phyloP scores from a whole-genome alignment of 2,888 invertebrate genomes.

The Metopia argyrocephala region DNA sequence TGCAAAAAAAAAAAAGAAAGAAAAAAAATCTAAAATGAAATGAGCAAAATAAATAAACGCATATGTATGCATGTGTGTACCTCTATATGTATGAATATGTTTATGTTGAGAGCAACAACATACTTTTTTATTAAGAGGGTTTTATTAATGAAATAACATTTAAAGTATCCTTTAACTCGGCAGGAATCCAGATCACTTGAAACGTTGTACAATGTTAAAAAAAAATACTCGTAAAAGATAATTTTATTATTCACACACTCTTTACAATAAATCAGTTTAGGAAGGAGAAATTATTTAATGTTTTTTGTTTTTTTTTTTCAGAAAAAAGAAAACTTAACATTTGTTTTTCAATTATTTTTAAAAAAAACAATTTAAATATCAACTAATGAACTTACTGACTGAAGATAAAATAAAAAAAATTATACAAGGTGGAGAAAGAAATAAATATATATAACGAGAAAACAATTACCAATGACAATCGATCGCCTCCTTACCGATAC shows the following conservation, averaged over 20 bases:
- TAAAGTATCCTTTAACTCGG: slow-evolving; percentile 54
- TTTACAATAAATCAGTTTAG: slow-evolving; percentile 14
- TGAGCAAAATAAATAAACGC: slow-evolving; percentile 40
- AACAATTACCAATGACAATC: too few species aligned
- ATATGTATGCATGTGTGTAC: not conserved
- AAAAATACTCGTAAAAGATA: too few species aligned
- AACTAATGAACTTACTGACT: not conserved
- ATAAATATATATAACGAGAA: too few species aligned
- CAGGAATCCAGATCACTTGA: slow-evolving; percentile 52
- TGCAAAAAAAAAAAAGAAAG: slow-evolving; percentile 16
- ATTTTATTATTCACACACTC: not conserved
- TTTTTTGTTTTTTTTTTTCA: slow-evolving; percentile 1
- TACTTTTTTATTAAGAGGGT: slow-evolving; percentile 51
- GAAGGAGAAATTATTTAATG: too few species aligned
- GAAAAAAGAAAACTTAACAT: slow-evolving; percentile 47
- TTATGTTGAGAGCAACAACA: not conserved
- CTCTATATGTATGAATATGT: not conserved
- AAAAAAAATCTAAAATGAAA: slow-evolving; percentile 43
- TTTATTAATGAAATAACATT: slow-evolving; percentile 44
- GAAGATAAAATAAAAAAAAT: too few species aligned
- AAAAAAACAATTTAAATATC: not conserved
- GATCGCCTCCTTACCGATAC: too few species aligned
- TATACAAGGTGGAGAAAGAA: too few species aligned
- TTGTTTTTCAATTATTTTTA: slow-evolving; percentile 24
- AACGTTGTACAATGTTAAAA: too few species aligned